These are phyloP conservation scores for Saccostrea echinata DNA, from an alignment of 1,140 invertebrate genomes.

Conservation along the genomic window DNA sequence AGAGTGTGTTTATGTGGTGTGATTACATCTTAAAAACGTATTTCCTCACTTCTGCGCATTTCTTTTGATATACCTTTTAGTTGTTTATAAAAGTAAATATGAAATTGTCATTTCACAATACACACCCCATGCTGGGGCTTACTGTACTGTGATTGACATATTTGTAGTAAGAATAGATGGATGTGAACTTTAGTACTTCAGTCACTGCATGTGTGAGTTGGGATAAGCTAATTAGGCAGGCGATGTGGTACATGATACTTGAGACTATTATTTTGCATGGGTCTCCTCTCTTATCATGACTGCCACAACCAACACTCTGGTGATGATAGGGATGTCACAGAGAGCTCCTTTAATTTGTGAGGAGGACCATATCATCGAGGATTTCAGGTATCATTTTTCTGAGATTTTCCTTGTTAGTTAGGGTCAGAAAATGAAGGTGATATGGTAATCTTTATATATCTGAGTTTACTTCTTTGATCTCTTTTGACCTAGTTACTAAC, in stretches of 20 bases:
- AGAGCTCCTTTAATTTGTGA: slow-evolving; percentile 5
- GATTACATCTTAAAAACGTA: too few relatives aligned
- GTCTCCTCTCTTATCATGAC: neutral
- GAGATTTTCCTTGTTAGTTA: neutral
- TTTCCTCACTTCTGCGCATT: neutral
- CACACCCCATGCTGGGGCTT: neutral
- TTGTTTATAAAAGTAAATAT: neutral
- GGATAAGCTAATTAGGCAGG: slow-evolving; percentile 13
- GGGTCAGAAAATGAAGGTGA: too few relatives aligned
- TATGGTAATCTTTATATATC: too few relatives aligned
- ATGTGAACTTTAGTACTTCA: slow-evolving; percentile 6
- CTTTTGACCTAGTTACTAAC: too few relatives aligned
- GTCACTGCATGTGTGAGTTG: neutral
- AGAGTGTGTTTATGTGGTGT: too few relatives aligned
- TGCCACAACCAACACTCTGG: neutral
- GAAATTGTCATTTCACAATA: neutral
- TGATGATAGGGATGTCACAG: neutral
- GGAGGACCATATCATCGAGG: neutral
- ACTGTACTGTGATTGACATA: neutral
- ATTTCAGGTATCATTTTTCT: neutral
- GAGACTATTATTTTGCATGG: neutral
- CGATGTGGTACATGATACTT: neutral
- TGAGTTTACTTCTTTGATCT: too few relatives aligned
- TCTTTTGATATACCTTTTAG: neutral
- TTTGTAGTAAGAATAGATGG: neutral